These are phyloP conservation scores for Synchiropus splendidus DNA, from an alignment of 2,113 vertebrate species.

Conservation along the genomic window DNA sequence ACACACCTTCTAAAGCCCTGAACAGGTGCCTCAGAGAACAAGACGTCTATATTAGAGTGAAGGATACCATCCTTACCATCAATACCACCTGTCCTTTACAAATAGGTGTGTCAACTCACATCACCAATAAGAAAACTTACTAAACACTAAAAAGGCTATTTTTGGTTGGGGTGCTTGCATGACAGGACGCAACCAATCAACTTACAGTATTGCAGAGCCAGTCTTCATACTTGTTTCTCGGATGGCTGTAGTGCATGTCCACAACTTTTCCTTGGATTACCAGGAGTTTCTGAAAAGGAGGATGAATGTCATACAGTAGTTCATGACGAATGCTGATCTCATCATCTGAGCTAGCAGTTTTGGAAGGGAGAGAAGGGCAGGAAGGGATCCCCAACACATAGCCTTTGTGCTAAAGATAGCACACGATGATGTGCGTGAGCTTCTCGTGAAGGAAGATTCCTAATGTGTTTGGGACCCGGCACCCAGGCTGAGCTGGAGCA, in stretches of 20 bases:
- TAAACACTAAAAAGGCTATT: slow-evolving; percentile 5
- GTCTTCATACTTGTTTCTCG: slow-evolving; percentile 95
- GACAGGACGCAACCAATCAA: slow-evolving; percentile 20
- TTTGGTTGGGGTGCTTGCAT: slow-evolving; percentile 4
- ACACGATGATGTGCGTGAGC: slow-evolving; percentile 54
- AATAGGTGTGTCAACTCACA: slow-evolving; percentile 12
- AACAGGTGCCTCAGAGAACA: slow-evolving; percentile 49
- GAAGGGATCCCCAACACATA: slow-evolving; percentile 77
- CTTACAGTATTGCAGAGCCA: slow-evolving; percentile 98
- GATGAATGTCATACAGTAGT: slow-evolving; percentile 68
- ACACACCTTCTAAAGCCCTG: slow-evolving; percentile 57
- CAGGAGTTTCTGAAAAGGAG: slow-evolving; percentile 93
- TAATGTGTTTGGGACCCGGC: slow-evolving; percentile 74
- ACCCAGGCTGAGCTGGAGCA: slow-evolving; percentile 72
- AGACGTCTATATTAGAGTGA: slow-evolving; percentile 42
- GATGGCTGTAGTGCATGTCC: slow-evolving; percentile 97
- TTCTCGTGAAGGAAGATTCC: slow-evolving; percentile 49
- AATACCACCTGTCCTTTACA: slow-evolving; percentile 35
- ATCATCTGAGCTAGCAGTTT: slow-evolving; percentile 87
- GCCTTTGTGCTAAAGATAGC: slow-evolving; percentile 59
- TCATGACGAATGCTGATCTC: slow-evolving; percentile 45
- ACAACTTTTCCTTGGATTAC: slow-evolving; percentile 92
- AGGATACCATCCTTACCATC: slow-evolving; percentile 49
- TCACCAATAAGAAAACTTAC: slow-evolving; percentile 19
- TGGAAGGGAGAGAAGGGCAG: slow-evolving; percentile 76